Conservation (phyloP, 2,113 vertebrate species). For the Coturnix japonica region DNA sequence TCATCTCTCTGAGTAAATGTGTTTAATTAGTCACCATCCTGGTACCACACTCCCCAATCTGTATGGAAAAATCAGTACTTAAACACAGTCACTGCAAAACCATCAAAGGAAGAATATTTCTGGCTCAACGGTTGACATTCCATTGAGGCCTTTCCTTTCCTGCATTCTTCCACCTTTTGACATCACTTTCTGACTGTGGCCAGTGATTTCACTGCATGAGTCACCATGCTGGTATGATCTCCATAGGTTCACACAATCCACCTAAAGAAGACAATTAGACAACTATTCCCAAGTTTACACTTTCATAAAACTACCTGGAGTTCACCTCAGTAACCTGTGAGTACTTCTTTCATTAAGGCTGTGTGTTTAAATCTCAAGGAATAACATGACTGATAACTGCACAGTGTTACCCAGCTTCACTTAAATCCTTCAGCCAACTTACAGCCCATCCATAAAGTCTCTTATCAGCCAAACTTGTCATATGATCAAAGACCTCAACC, state of each 20-base stretch:
- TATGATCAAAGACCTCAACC: neutral
- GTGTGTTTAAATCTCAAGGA: neutral
- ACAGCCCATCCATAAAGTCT: neutral
- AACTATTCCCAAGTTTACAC: neutral
- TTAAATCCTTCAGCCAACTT: neutral
- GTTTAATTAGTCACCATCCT: neutral
- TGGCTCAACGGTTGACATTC: neutral
- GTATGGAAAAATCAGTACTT: neutral
- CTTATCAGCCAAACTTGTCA: neutral
- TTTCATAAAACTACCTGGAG: neutral
- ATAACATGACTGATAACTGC: rapidly evolving
- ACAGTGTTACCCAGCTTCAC: neutral
- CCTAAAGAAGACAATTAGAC: neutral
- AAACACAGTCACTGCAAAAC: neutral
- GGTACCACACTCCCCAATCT: neutral
- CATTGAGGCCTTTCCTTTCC: conserved; percentile 10
- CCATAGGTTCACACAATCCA: neutral
- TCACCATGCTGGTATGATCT: neutral
- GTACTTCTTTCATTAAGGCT: neutral
- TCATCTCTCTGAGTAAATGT: neutral
- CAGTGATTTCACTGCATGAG: neutral
- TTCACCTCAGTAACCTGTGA: neutral
- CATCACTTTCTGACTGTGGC: neutral
- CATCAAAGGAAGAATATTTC: conserved; percentile 28
- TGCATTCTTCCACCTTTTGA: conserved; percentile 33